These are phyloP conservation scores for Platorchestia sp. DNA, from an alignment of 1,140 invertebrate species.

Conservation along the genomic window DNA sequence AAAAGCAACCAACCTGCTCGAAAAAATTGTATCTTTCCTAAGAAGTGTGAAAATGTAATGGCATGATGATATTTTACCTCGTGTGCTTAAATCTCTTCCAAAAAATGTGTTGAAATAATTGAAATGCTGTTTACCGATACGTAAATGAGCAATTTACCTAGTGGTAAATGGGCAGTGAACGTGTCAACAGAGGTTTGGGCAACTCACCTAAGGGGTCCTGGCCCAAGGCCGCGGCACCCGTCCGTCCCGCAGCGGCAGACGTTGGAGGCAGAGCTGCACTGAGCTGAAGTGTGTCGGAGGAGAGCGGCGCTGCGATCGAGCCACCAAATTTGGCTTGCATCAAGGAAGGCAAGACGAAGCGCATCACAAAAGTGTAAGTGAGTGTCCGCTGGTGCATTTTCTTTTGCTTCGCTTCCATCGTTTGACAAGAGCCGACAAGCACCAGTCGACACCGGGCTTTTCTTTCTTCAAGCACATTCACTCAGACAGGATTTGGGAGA, in stretches of 20 bases:
- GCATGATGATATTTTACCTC: no score
- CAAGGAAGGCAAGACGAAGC: background rate
- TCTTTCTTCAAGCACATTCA: background rate
- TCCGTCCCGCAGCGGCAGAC: background rate
- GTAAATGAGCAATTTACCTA: no score
- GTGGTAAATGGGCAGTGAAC: no score
- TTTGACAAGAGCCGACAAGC: background rate
- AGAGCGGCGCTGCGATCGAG: background rate
- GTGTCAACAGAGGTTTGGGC: no score
- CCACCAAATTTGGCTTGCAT: background rate
- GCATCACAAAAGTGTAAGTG: background rate
- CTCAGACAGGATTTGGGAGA: background rate
- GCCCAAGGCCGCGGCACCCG: background rate
- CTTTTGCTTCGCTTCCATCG: slow-evolving; percentile 6
- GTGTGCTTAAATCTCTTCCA: no score
- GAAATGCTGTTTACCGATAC: no score
- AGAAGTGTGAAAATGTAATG: no score
- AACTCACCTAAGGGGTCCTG: background rate
- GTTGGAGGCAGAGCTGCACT: background rate
- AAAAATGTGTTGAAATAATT: no score
- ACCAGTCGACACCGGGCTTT: background rate
- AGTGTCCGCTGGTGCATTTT: background rate
- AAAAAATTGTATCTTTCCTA: no score
- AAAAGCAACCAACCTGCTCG: no score
- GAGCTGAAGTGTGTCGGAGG: background rate